Evolutionary conservation across 2,888 invertebrate genomes (phyloP).

Genomic region (Tineola bisselliella): DNA sequence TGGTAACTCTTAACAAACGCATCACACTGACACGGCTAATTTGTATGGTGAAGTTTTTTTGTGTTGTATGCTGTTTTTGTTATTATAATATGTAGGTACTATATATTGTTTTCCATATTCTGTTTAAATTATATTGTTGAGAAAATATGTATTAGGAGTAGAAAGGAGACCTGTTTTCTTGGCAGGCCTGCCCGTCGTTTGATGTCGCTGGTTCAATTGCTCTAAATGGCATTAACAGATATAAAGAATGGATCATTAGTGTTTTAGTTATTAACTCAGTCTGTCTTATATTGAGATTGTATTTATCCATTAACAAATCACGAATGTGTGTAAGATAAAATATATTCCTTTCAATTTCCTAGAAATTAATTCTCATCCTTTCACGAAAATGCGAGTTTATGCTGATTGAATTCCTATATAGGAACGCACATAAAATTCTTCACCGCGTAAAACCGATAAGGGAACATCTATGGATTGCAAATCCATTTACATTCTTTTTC

Average conservation of each 20-base stretch:
- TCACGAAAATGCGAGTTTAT: not conserved
- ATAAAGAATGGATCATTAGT: too few relatives aligned
- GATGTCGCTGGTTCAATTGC: too few relatives aligned
- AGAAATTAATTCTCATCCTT: not conserved
- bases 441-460: conserved; percentile 11
- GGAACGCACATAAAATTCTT: conserved; percentile 11
- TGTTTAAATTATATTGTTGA: not conserved
- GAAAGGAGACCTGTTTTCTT: too few relatives aligned
- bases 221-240: too few relatives aligned
- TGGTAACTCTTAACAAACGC: not conserved
- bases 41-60: not conserved
- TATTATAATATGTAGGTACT: not conserved
- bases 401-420: conserved; percentile 14
- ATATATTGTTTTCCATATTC: conserved; percentile 47
- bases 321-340: not conserved
- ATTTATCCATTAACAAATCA: too few relatives aligned
- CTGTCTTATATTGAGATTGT: too few relatives aligned
- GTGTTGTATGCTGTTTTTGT: not conserved
- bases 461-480: conserved; percentile 14
- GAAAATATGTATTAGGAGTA: too few relatives aligned
- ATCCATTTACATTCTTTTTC: conserved; percentile 15
- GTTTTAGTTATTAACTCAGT: too few relatives aligned
- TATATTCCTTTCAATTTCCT: not conserved
- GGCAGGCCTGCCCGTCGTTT: too few relatives aligned
- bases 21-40: conserved; percentile 21